phyloP scores from a whole-genome alignment of 2,797 vertebrate genomes.

The Spinibarbus caldwelli region DNA sequence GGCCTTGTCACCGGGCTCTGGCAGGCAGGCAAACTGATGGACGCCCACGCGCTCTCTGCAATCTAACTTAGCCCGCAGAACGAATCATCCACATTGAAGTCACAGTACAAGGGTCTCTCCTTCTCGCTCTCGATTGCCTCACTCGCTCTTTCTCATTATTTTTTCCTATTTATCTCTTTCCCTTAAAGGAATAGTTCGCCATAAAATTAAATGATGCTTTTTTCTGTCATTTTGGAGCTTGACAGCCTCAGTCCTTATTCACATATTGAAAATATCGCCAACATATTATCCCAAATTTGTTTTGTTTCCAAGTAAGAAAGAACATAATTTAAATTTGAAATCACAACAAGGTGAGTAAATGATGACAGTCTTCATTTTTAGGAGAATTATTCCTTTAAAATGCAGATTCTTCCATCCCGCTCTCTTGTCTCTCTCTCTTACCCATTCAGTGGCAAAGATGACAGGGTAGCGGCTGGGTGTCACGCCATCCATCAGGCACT shows the following conservation, averaged over 20 bases:
- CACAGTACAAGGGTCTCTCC: slow-evolving; percentile 20
- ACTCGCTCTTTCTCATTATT: neutral
- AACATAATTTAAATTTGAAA: neutral
- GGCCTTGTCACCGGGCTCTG: slow-evolving; percentile 44
- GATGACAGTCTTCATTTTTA: neutral
- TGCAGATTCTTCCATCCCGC: neutral
- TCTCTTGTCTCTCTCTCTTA: neutral
- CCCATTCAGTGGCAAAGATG: slow-evolving; percentile 54
- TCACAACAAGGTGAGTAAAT: neutral
- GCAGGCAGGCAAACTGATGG: slow-evolving; percentile 38
- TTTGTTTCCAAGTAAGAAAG: neutral
- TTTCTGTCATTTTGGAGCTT: neutral
- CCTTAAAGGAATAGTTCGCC: neutral
- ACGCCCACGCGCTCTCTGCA: slow-evolving; percentile 41
- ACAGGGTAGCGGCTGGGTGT: slow-evolving; percentile 68
- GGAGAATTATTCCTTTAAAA: neutral
- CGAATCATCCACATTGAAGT: slow-evolving; percentile 44
- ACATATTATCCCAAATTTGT: neutral
- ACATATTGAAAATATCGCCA: neutral
- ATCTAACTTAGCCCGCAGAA: slow-evolving; percentile 40
- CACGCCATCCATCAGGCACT: slow-evolving; percentile 76
- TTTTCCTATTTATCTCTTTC: slow-evolving; percentile 13
- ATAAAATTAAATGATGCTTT: neutral
- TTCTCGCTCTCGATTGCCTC: slow-evolving; percentile 7
- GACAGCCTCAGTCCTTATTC: neutral